Base-by-base conservation (phyloP, 2,113 vertebrate genomes). In the Hyperoodon ampullatus region DNA sequence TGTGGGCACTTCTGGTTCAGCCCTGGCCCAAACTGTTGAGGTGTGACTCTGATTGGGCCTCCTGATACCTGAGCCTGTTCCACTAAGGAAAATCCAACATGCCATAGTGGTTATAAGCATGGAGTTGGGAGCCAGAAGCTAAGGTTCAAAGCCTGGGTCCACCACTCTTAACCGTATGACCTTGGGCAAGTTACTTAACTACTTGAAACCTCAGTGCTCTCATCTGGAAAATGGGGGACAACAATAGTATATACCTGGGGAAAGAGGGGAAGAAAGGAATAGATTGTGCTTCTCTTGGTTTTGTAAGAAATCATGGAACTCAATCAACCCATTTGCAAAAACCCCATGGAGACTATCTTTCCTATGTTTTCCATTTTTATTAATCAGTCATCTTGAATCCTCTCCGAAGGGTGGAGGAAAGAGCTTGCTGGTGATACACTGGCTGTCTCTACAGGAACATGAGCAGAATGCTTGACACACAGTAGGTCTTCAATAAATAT, bases 91-190 rank as follows among this genome's bases (percentile, higher is more conserved):
- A 90, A 90, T 55, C 50, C 70, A 80, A 10, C 7, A 5, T 0
- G 10, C n/a, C 13, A 8, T 12, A 2, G 21, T 1, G 33, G 13
- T 21, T 26, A 11, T 30, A 26, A 50, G 30, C 11, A 21, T 0
- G 9, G 55, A 70, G 24, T n/a, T n/a, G 42, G n/a, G 23, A 92
- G 55, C 47, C 24, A 13, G 39, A n/a, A 4, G 24, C 44, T 44
- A 8, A n/a, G 28, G 15, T 28, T 65, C 33, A 16, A 44, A 70
- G 58, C 77, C 47, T 78, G 60, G 35, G 42, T 80, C 63, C 1
- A 9, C 8, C 39, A 3, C 9, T 44, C 60, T 86, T 9, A 65
- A 60, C 58, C n/a, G 0, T 2, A 12, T 12, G 44, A 58, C 60
- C 14, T 35, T 5, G 55, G 77, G 18, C 24, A 77, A 82, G n/a